Percentiles rank a stretch among this genome's conserved stretches.
These are phyloP conservation scores for Nasonia oneida DNA, from an alignment of 2,888 invertebrate species.

Conservation along the genomic window DNA sequence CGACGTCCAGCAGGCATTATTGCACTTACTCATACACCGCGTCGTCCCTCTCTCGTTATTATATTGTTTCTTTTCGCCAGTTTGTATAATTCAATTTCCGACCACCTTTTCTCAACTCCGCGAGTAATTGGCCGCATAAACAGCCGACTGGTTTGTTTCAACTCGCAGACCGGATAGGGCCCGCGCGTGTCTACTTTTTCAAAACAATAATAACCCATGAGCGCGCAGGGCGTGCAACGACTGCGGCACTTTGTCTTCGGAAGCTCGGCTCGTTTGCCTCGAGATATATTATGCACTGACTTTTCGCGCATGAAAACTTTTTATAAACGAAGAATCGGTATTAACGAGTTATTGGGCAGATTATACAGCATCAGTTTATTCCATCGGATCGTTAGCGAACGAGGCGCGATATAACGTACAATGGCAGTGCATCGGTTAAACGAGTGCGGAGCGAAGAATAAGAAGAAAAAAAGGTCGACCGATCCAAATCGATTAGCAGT, in stretches of 20 bases:
- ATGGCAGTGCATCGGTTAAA: neutral
- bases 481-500: slow-evolving; percentile 10
- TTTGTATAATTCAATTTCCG: slow-evolving; percentile 36
- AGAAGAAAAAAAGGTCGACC: neutral
- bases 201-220: neutral
- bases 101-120: neutral
- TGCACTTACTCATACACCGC: slow-evolving; percentile 48
- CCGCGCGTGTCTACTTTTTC: neutral
- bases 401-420: neutral
- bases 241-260: neutral
- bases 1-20: slow-evolving; percentile 22
- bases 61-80: slow-evolving; percentile 15
- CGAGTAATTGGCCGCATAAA: slow-evolving; percentile 10
- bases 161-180: neutral
- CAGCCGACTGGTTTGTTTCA: slow-evolving; percentile 8
- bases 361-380: slow-evolving; percentile 23
- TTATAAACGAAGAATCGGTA: neutral
- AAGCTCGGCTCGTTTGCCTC: neutral
- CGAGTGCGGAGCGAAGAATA: neutral
- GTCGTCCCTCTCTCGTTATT: neutral
- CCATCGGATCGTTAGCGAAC: slow-evolving; percentile 10
- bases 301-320: neutral
- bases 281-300: neutral
- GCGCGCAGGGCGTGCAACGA: neutral
- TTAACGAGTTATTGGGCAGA: neutral